phyloP scores from a whole-genome alignment of 2,113 vertebrate species.

The Strix uralensis region DNA sequence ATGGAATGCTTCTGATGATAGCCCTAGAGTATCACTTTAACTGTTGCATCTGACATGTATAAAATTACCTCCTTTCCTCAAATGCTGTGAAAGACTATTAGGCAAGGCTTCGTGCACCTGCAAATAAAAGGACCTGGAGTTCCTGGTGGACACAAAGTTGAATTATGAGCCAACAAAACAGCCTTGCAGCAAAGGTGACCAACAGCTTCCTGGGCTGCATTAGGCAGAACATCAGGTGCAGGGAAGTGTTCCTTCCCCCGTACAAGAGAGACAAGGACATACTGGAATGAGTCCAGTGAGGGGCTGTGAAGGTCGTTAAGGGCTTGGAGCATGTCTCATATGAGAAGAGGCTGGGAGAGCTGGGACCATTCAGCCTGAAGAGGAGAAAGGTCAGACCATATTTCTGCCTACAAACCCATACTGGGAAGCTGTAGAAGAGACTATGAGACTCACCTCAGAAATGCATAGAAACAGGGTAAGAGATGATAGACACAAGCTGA shows the following conservation, averaged over 20 bases:
- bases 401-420: not conserved
- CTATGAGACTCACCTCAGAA: not conserved
- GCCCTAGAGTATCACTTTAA: not conserved
- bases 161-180: not conserved
- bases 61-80: not conserved
- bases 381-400: not conserved
- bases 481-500: not conserved
- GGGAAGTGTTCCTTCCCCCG: not conserved
- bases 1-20: not conserved
- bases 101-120: not conserved
- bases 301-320: fast-evolving
- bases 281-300: not conserved
- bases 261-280: not conserved
- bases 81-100: not conserved
- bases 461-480: not conserved
- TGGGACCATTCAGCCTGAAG: not conserved
- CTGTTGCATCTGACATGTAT: not conserved
- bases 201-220: not conserved
- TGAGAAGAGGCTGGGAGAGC: not conserved
- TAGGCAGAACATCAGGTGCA: not conserved
- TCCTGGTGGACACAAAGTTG: not conserved
- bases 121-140: not conserved
- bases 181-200: not conserved
- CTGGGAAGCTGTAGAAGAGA: not conserved
- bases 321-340: not conserved